phyloP scores from a whole-genome alignment of 2,113 vertebrate genomes.

The Ictalurus punctatus region DNA sequence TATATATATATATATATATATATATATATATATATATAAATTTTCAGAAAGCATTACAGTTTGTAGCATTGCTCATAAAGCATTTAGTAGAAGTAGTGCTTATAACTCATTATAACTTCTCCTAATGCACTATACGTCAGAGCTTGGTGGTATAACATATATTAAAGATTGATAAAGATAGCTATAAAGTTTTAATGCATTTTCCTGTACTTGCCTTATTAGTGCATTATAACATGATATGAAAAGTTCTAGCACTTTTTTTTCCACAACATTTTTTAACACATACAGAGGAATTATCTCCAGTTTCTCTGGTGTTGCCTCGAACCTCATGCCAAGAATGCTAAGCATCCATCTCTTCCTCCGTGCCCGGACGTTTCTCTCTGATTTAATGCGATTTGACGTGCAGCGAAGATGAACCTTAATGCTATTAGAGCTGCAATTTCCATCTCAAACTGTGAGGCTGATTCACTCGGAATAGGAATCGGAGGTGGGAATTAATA shows the following conservation, averaged over 20 bases:
- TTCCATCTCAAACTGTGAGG: conserved; percentile 12
- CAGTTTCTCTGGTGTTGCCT: neutral
- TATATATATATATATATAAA: too few relatives aligned
- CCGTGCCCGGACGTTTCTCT: neutral
- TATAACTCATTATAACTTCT: neutral
- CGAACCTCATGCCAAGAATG: neutral
- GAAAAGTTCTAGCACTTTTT: neutral
- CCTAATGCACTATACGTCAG: neutral
- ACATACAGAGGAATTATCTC: conserved; percentile 1
- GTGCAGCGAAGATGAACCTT: neutral
- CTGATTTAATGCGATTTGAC: neutral
- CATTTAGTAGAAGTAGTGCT: neutral
- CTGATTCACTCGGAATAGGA: conserved; percentile 7
- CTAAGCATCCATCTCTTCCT: neutral
- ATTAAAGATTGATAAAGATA: neutral
- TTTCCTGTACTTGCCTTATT: neutral
- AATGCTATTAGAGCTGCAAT: conserved; percentile 34
- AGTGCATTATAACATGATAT: neutral
- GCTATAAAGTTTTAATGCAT: neutral
- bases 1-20: too few relatives aligned
- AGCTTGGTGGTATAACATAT: neutral
- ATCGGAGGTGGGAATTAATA: conserved; percentile 1
- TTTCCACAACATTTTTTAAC: neutral
- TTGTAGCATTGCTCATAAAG: neutral
- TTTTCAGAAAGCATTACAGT: neutral